phyloP scores from a whole-genome alignment of 2,797 vertebrate genomes.

The Gymnodraco acuticeps region DNA sequence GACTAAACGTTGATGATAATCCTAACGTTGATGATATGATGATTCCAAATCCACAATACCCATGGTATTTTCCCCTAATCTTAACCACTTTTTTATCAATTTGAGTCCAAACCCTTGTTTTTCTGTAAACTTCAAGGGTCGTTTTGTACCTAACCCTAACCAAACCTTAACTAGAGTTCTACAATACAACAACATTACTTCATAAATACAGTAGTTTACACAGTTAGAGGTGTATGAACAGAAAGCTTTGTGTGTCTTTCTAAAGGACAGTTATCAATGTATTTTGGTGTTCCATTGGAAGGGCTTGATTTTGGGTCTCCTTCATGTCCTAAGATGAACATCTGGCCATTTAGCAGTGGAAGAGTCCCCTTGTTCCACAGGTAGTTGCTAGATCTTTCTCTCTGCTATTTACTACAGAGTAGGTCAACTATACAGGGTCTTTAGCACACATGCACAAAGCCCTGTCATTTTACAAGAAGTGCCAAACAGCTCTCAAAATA shows the following conservation, averaged over 20 bases:
- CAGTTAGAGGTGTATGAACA: background rate
- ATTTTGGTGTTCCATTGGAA: background rate
- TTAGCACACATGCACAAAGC: background rate
- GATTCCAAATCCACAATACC: background rate
- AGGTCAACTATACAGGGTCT: background rate
- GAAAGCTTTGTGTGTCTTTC: background rate
- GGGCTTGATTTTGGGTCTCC: background rate
- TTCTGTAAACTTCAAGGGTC: background rate
- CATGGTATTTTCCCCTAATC: background rate
- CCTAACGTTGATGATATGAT: too few species aligned
- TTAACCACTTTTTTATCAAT: background rate
- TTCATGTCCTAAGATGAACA: background rate
- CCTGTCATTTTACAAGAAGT: too few species aligned
- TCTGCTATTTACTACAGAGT: background rate
- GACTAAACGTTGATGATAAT: too few species aligned
- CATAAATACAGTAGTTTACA: background rate
- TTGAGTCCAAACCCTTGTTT: background rate
- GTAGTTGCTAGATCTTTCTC: background rate
- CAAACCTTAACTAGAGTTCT: background rate
- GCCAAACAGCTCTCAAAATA: too few species aligned
- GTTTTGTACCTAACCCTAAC: background rate
- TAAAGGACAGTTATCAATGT: background rate
- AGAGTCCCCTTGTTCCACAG: background rate
- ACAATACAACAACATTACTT: background rate
- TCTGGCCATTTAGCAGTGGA: background rate